These are phyloP conservation scores for Eurystomus glaucurus DNA, from an alignment of 2,797 vertebrate genomes.

Conservation along the genomic window DNA sequence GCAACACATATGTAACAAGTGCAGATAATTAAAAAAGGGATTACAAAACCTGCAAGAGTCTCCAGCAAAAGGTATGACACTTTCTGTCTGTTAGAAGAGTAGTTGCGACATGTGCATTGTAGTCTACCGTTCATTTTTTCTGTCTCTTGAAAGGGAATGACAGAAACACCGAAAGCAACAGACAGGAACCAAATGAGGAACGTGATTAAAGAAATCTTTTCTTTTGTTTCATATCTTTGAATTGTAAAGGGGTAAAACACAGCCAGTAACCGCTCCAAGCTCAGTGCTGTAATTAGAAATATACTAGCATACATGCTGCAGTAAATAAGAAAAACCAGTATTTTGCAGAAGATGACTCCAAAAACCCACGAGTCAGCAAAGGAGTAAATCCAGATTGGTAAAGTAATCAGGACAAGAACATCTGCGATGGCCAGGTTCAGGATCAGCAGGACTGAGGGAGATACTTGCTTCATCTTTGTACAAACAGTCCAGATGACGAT, in stretches of 20 bases:
- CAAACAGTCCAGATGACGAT: constrained; percentile 91
- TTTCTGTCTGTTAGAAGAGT: constrained; percentile 80
- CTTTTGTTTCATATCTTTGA: constrained; percentile 84
- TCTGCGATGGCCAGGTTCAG: constrained; percentile 89
- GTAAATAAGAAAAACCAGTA: constrained; percentile 86
- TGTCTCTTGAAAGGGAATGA: constrained; percentile 85
- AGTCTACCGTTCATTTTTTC: neutral
- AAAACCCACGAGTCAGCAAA: constrained; percentile 88
- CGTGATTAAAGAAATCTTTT: constrained; percentile 78
- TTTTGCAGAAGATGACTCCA: constrained; percentile 81
- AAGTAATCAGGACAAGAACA: constrained; percentile 88
- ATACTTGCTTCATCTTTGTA: constrained; percentile 84
- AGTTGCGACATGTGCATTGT: constrained; percentile 82
- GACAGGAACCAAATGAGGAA: constrained; percentile 84
- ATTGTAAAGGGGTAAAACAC: constrained; percentile 87
- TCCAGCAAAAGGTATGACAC: constrained; percentile 85
- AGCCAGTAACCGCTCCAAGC: constrained; percentile 88
- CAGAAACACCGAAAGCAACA: constrained; percentile 85
- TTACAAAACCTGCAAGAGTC: constrained; percentile 87
- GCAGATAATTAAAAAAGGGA: constrained; percentile 87
- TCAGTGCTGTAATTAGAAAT: constrained; percentile 90
- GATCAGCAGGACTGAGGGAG: constrained; percentile 89
- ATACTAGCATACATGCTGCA: constrained; percentile 91
- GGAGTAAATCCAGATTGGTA: constrained; percentile 92
- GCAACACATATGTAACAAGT: constrained; percentile 88